Evolutionary conservation across 2,888 invertebrate genomes (phyloP).

Genomic region (Cheilosia vulpina): DNA sequence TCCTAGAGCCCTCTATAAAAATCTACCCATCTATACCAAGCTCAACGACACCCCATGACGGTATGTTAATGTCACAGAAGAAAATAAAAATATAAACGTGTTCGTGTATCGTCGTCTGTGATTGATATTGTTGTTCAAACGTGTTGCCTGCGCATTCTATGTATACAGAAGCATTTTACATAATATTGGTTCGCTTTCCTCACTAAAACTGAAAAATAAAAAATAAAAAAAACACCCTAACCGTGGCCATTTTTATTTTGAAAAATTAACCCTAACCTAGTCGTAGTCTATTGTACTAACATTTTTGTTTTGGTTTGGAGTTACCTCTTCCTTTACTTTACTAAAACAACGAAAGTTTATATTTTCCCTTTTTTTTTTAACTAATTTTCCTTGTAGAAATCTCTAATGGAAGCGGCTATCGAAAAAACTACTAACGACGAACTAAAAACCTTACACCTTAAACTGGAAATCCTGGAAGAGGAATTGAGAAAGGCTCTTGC

Average conservation of each 20-base stretch:
- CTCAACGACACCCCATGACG: conserved; percentile 55
- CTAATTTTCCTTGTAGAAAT: conserved; percentile 82
- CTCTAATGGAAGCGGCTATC: conserved; percentile 85
- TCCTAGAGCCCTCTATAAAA: conserved; percentile 65
- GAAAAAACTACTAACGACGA: conserved; percentile 84
- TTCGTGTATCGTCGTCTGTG: conserved; percentile 65
- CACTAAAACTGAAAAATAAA: conserved; percentile 8
- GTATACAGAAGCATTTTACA: conserved; percentile 23
- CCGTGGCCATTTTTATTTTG: neutral
- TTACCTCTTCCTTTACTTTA: conserved; percentile 24
- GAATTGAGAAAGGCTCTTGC: conserved; percentile 84
- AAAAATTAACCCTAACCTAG: conserved; percentile 35
- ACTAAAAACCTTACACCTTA: conserved; percentile 85
- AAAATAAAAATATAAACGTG: conserved; percentile 22
- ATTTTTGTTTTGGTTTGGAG: conserved; percentile 42
- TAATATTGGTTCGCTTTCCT: neutral
- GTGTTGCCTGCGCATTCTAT: conserved; percentile 45
- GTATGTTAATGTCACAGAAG: conserved; percentile 55
- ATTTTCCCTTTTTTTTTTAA: conserved; percentile 70
- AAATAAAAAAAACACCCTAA: neutral
- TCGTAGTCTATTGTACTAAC: conserved; percentile 50
- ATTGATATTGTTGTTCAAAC: conserved; percentile 42
- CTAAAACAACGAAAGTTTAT: conserved; percentile 44
- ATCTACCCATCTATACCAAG: conserved; percentile 39
- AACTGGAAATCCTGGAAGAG: conserved; percentile 85